These are phyloP conservation scores for Nemapogon koenigi DNA, from an alignment of 2,888 invertebrate genomes.

Conservation along the genomic window DNA sequence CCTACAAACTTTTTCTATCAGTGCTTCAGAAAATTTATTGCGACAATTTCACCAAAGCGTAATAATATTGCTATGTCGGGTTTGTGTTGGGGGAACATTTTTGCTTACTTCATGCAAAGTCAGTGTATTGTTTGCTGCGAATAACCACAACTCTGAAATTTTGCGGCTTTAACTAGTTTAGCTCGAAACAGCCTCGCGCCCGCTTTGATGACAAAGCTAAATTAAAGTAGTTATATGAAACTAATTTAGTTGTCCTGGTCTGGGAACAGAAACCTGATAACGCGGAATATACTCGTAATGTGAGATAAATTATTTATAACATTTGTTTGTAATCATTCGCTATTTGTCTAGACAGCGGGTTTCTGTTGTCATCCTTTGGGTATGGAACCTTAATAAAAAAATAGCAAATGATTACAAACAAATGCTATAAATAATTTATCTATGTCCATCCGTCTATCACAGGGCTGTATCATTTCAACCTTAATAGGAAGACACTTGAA, in stretches of 20 bases:
- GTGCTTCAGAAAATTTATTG: conserved; percentile 32
- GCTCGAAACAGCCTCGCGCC: conserved; percentile 1
- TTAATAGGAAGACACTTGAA: no score
- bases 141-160: conserved; percentile 2
- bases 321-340: no score
- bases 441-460: no score
- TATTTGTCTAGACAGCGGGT: no score
- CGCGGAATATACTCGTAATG: no score
- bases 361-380: no score
- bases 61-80: conserved; percentile 21
- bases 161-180: conserved; percentile 8
- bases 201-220: conserved; percentile 8
- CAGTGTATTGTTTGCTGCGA: conserved; percentile 22
- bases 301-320: no score
- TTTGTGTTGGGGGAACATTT: conserved; percentile 19
- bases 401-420: no score
- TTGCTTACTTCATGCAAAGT: conserved; percentile 24
- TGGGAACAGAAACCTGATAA: conserved; percentile 4
- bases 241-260: conserved; percentile 3
- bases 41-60: conserved; percentile 31
- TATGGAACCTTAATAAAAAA: no score
- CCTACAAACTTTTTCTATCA: conserved; percentile 44
- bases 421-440: no score
- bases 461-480: no score
- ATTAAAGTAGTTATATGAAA: conserved; percentile 7